Conservation (phyloP, 2,797 vertebrate species). For the Falco novaeseelandiae region DNA sequence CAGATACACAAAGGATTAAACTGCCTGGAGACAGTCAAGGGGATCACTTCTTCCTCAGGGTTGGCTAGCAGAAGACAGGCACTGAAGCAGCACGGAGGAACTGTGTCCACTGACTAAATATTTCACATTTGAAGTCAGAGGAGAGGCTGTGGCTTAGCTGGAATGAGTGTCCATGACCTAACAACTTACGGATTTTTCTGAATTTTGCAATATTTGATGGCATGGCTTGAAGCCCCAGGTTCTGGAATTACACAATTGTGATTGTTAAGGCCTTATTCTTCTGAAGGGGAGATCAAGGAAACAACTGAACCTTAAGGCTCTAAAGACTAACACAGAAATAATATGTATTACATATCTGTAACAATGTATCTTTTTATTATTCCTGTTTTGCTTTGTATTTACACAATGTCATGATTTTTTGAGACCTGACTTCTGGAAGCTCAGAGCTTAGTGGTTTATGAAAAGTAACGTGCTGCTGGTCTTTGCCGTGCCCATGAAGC, state of each 20-base stretch:
- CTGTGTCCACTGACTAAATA: not conserved
- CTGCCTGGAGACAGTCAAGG: not conserved
- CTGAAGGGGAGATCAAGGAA: not conserved
- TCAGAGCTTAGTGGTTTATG: not conserved
- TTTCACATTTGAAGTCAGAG: not conserved
- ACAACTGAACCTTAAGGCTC: not conserved
- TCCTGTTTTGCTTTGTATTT: not conserved
- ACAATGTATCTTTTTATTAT: not conserved
- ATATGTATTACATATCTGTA: not conserved
- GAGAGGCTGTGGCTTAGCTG: not conserved
- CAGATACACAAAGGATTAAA: not conserved
- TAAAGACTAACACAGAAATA: not conserved
- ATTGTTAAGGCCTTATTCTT: not conserved
- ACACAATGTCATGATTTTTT: not conserved
- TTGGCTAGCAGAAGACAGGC: not conserved
- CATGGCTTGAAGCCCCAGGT: not conserved
- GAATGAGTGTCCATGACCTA: not conserved
- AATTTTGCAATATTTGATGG: not conserved
- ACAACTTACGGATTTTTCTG: not conserved
- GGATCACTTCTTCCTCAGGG: not conserved
- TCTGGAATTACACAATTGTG: not conserved
- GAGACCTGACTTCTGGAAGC: not conserved
- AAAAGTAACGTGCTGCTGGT: not conserved
- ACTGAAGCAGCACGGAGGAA: rapidly evolving
- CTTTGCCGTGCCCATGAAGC: not conserved